Evolutionary conservation across 2,113 vertebrate genomes (phyloP).

Genomic region (Aspidoscelis tigris): DNA sequence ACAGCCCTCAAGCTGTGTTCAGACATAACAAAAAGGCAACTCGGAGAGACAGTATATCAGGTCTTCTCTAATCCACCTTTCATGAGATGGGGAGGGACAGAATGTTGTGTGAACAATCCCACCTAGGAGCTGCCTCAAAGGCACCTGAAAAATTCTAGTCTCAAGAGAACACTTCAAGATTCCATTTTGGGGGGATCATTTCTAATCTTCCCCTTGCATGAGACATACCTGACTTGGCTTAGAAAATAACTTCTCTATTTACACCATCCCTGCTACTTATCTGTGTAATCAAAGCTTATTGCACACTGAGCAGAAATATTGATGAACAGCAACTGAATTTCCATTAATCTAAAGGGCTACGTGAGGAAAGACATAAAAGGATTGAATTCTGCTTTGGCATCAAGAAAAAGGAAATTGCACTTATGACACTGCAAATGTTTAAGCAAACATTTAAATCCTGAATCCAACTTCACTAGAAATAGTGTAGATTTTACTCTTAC

Average conservation of each 20-base stretch:
- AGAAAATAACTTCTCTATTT: constrained; percentile 53
- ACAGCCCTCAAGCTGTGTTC: not conserved
- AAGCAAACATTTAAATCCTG: constrained; percentile 3
- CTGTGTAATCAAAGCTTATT: constrained; percentile 62
- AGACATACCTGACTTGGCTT: constrained; percentile 59
- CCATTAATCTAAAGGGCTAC: constrained; percentile 48
- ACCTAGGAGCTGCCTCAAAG: too few relatives aligned
- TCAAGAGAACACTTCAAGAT: constrained; percentile 26
- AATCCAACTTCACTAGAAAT: constrained; percentile 39
- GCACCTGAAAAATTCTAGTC: too few relatives aligned
- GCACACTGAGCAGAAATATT: constrained; percentile 50
- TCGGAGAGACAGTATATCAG: too few relatives aligned
- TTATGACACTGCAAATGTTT: constrained; percentile 9
- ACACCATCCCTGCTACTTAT: constrained; percentile 46
- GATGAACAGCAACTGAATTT: constrained; percentile 58
- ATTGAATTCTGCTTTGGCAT: constrained; percentile 34
- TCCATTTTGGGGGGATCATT: constrained; percentile 11
- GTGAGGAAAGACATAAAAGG: constrained; percentile 48
- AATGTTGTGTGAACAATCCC: too few relatives aligned
- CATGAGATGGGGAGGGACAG: too few relatives aligned
- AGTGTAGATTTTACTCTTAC: constrained; percentile 22
- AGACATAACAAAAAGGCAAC: too few relatives aligned
- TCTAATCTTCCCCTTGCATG: constrained; percentile 30
- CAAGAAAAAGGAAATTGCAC: constrained; percentile 36
- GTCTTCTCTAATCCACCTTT: too few relatives aligned